Percentiles rank a stretch among this genome's conserved stretches.
Evolutionary conservation across 2,113 vertebrate species (phyloP).

Genomic region (Nycticryphes semicollaris): DNA sequence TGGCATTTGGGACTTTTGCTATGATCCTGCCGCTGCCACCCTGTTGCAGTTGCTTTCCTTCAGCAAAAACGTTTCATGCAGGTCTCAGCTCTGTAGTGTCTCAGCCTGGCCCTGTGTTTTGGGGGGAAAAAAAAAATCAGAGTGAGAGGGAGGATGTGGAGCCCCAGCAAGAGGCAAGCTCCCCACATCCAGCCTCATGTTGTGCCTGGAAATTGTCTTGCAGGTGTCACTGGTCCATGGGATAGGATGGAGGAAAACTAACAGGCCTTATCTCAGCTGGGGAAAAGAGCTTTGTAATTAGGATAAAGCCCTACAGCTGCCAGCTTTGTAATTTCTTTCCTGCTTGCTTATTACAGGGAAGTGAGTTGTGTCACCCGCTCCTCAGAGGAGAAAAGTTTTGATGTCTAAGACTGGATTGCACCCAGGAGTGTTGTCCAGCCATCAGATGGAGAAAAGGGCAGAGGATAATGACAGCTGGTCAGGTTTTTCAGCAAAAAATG

Average conservation of each 20-base stretch:
- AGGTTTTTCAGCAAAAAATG: background rate
- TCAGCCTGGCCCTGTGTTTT: background rate
- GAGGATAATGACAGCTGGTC: background rate
- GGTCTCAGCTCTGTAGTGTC: background rate
- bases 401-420: background rate
- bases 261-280: background rate
- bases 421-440: background rate
- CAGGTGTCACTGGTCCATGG: background rate
- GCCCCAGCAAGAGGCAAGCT: background rate
- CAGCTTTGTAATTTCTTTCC: background rate
- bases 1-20: background rate
- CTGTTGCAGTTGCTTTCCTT: background rate
- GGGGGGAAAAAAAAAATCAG: background rate
- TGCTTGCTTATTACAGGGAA: background rate
- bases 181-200: background rate
- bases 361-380: fast-evolving
- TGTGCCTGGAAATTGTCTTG: background rate
- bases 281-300: background rate
- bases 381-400: background rate
- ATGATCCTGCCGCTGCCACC: background rate
- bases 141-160: background rate
- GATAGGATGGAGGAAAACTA: background rate
- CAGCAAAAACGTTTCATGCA: background rate
- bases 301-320: background rate
- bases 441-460: background rate